phyloP scores from a whole-genome alignment of 1,140 invertebrate genomes.

The Drosophila pseudoananassae region DNA sequence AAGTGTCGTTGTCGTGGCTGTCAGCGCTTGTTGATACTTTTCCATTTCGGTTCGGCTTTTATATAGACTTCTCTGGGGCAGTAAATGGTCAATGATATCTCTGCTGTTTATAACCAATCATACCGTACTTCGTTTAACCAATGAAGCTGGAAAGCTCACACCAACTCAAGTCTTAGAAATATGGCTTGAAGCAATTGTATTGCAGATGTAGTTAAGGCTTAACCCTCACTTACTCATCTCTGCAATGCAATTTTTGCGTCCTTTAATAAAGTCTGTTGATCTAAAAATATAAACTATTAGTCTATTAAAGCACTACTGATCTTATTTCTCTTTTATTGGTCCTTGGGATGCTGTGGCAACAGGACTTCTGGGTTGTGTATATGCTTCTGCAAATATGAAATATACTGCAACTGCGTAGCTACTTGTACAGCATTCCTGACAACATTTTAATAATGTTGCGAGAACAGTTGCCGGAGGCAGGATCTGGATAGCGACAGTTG shows the following conservation, averaged over 20 bases:
- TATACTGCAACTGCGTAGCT: slow-evolving; percentile 28
- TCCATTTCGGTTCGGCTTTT: slow-evolving; percentile 11
- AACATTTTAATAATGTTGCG: slow-evolving; percentile 70
- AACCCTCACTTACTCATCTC: no score
- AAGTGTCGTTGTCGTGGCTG: slow-evolving; percentile 50
- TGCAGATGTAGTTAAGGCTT: no score
- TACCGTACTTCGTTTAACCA: neutral
- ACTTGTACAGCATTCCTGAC: slow-evolving; percentile 67
- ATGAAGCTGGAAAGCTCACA: neutral
- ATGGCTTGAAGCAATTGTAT: no score
- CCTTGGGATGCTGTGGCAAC: slow-evolving; percentile 7
- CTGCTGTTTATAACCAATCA: neutral
- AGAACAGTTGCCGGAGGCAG: slow-evolving; percentile 40
- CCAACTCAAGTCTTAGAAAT: no score
- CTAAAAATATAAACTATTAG: neutral
- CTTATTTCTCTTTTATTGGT: slow-evolving; percentile 8
- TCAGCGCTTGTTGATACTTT: slow-evolving; percentile 37
- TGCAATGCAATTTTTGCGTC: neutral
- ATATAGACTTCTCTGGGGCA: slow-evolving; percentile 18
- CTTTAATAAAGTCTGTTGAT: neutral
- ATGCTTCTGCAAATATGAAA: slow-evolving; percentile 58
- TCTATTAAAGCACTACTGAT: slow-evolving; percentile 12
- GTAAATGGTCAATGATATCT: neutral
- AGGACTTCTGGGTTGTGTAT: slow-evolving; percentile 12
- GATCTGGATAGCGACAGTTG: slow-evolving; percentile 36